Evolutionary conservation across 2,113 vertebrate species (phyloP).

Genomic region (Phaetusa simplex): DNA sequence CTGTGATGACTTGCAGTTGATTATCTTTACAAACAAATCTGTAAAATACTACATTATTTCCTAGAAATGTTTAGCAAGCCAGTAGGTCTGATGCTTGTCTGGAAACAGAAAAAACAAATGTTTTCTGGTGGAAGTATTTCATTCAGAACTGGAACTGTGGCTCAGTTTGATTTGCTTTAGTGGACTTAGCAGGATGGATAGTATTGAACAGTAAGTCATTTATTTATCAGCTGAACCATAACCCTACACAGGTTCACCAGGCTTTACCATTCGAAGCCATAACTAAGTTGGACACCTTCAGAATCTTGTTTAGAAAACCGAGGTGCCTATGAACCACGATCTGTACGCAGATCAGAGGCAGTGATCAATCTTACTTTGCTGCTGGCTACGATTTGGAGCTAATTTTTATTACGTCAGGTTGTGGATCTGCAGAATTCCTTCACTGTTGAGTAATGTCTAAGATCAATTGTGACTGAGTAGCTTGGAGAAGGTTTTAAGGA

Average conservation of each 20-base stretch:
- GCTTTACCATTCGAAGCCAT: fast-evolving
- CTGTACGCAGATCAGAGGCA: background rate
- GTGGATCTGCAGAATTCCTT: background rate
- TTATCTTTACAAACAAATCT: background rate
- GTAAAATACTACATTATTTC: background rate
- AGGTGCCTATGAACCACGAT: background rate
- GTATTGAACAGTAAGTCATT: fast-evolving
- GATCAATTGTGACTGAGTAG: background rate
- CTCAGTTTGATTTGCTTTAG: background rate
- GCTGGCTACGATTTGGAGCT: background rate
- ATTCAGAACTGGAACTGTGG: background rate
- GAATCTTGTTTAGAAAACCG: background rate
- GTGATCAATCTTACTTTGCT: background rate
- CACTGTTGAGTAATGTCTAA: background rate
- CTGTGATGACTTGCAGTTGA: background rate
- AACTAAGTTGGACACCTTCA: background rate
- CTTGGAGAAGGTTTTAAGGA: background rate
- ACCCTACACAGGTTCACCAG: background rate
- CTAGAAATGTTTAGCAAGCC: background rate
- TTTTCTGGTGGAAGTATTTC: background rate
- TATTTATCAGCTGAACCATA: background rate
- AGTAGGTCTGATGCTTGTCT: background rate
- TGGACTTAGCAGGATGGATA: background rate
- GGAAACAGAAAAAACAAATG: background rate
- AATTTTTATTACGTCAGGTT: background rate